Conservation (phyloP, 2,113 vertebrate genomes). For the Pachyramphus minor region DNA sequence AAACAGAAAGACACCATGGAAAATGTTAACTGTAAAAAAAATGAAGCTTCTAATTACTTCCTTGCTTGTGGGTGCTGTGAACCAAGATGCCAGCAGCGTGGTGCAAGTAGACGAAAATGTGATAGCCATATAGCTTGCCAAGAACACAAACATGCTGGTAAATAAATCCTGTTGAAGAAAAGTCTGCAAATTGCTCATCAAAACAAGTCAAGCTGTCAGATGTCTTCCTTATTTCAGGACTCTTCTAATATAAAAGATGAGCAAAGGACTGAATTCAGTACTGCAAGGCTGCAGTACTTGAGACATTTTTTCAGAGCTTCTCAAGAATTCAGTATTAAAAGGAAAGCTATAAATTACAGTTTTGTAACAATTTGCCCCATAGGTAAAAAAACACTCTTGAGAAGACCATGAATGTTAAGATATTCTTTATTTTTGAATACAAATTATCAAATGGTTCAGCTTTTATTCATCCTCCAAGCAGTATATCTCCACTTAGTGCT, state of each 20-base stretch:
- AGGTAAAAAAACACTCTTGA: neutral
- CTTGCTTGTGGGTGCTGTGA: neutral
- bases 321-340: neutral
- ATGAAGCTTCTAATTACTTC: neutral
- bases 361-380: neutral
- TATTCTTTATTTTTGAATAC: neutral
- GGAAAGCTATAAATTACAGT: neutral
- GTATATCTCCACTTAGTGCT: neutral
- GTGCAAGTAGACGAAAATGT: neutral
- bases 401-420: neutral
- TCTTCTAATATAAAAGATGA: neutral
- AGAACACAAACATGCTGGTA: neutral
- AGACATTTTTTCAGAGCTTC: neutral
- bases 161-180: neutral
- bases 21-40: neutral
- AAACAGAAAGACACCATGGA: neutral
- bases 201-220: neutral
- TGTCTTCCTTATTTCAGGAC: neutral
- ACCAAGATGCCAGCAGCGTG: neutral
- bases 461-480: neutral
- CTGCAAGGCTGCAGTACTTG: neutral
- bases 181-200: neutral
- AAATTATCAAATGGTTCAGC: accelerated
- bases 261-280: neutral
- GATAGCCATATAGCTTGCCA: neutral